Conservation (phyloP, 1,140 invertebrate genomes). For the Holcopasites calliopsidis region DNA sequence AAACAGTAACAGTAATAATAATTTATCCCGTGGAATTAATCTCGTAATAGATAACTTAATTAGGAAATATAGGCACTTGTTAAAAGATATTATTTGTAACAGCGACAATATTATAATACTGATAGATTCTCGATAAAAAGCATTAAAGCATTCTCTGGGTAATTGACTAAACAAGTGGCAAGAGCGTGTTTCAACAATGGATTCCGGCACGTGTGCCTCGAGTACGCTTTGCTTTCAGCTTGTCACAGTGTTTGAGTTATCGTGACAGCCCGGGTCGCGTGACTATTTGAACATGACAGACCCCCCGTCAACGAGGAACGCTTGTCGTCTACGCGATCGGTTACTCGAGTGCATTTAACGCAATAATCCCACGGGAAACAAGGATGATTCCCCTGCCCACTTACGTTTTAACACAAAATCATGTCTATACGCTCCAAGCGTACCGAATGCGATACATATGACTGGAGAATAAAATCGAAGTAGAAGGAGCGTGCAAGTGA, state of each 20-base stretch:
- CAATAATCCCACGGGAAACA: slow-evolving; percentile 52
- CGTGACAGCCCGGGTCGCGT: slow-evolving; percentile 45
- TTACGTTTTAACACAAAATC: slow-evolving; percentile 11
- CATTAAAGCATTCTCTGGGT: no score
- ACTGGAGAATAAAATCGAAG: not conserved
- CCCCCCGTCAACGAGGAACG: slow-evolving; percentile 35
- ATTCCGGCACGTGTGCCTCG: not conserved
- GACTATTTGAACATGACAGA: slow-evolving; percentile 60
- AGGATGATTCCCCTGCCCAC: slow-evolving; percentile 46
- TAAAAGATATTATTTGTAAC: no score
- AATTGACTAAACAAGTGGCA: no score
- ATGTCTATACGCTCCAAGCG: no score
- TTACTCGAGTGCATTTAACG: slow-evolving; percentile 58
- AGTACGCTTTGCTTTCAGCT: not conserved
- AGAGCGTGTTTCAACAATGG: not conserved
- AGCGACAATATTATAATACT: no score
- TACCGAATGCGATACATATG: no score
- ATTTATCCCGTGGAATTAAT: no score
- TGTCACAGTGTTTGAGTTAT: slow-evolving; percentile 30
- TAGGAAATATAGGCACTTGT: no score
- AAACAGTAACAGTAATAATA: no score
- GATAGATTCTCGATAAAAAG: no score
- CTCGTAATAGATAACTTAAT: no score
- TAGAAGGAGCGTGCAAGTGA: not conserved
- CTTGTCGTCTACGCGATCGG: slow-evolving; percentile 47